Evolutionary conservation across 1,140 invertebrate species (phyloP).

Genomic region (Aricia agestis): DNA sequence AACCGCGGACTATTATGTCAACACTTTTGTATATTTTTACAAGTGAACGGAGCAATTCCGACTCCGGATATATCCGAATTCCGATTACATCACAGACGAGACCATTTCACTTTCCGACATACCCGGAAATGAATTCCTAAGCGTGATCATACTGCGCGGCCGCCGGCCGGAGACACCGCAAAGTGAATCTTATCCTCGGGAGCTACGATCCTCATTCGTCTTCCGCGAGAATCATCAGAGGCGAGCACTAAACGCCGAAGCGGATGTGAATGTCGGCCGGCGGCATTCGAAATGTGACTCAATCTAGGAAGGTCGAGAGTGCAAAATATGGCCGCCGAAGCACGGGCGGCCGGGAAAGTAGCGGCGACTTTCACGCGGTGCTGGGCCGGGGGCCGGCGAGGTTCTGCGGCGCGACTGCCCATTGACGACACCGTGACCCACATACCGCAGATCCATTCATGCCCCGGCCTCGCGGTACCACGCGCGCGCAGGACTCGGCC

Average conservation of each 20-base stretch:
- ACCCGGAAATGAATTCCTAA: slow-evolving; percentile 76
- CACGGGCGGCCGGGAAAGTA: slow-evolving; percentile 65
- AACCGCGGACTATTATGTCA: slow-evolving; percentile 58
- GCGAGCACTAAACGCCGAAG: slow-evolving; percentile 62
- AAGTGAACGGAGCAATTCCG: slow-evolving; percentile 70
- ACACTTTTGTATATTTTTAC: slow-evolving; percentile 67
- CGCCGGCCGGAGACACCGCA: slow-evolving; percentile 39
- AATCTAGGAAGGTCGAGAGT: slow-evolving; percentile 55
- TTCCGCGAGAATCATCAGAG: slow-evolving; percentile 47
- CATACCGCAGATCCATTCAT: slow-evolving; percentile 71
- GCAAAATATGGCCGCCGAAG: slow-evolving; percentile 42
- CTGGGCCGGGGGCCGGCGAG: slow-evolving; percentile 57
- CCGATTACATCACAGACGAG: slow-evolving; percentile 75
- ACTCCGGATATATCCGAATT: slow-evolving; percentile 75
- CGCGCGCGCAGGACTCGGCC: slow-evolving; percentile 51
- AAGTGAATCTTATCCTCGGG: slow-evolving; percentile 36
- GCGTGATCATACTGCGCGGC: slow-evolving; percentile 68
- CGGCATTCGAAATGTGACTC: slow-evolving; percentile 57
- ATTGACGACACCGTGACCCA: slow-evolving; percentile 74
- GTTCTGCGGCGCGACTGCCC: slow-evolving; percentile 59
- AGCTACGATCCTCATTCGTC: slow-evolving; percentile 35
- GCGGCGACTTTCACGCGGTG: slow-evolving; percentile 70
- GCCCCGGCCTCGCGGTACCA: slow-evolving; percentile 51
- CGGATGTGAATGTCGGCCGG: slow-evolving; percentile 65
- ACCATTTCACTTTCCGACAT: slow-evolving; percentile 75